Percentiles rank a stretch among this genome's conserved stretches.
Evolutionary conservation across 2,888 invertebrate species (phyloP).

Genomic region (Labia minor): DNA sequence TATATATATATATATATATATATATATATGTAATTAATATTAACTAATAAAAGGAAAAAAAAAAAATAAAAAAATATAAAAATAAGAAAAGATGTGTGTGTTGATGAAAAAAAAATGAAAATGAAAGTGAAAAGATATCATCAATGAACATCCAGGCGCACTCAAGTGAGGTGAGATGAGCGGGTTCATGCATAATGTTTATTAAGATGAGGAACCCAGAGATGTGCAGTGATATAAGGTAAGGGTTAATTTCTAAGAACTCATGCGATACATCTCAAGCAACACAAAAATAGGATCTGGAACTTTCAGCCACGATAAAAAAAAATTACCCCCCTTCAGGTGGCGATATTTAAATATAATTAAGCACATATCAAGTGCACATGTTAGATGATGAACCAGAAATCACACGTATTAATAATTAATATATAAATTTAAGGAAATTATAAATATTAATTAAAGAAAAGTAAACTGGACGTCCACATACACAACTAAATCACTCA

Average conservation of each 20-base stretch:
- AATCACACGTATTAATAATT: background rate
- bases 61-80: too few species aligned
- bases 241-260: background rate
- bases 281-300: background rate
- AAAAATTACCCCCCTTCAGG: background rate
- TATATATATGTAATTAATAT: too few species aligned
- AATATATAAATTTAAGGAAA: background rate
- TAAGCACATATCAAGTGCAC: slow-evolving; percentile 3
- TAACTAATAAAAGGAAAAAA: too few species aligned
- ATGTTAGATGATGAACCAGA: background rate
- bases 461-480: background rate
- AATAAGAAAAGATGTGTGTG: background rate
- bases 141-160: slow-evolving; percentile 7
- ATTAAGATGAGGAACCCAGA: background rate
- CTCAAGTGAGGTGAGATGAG: slow-evolving; percentile 8
- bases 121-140: slow-evolving; percentile 17
- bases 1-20: too few species aligned
- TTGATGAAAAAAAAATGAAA: slow-evolving; percentile 17
- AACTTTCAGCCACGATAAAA: background rate
- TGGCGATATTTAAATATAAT: background rate
- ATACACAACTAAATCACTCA: slow-evolving; percentile 8
- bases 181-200: background rate
- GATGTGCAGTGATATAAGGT: background rate
- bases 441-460: background rate
- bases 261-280: background rate